Evolutionary conservation across 2,888 invertebrate genomes (phyloP).

Genomic region (Phorcus lineatus): DNA sequence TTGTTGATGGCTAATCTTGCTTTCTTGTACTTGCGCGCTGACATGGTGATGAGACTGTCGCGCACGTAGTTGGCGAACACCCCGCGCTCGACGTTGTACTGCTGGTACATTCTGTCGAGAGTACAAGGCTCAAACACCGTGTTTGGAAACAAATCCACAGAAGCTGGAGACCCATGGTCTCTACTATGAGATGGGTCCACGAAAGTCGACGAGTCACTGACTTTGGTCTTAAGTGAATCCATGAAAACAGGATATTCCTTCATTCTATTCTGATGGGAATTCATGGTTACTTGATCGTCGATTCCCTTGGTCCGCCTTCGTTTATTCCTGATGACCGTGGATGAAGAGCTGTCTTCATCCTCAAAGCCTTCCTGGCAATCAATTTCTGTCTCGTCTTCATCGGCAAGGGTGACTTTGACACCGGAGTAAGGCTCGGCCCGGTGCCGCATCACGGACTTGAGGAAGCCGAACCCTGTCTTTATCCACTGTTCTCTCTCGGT

Average conservation of each 20-base stretch:
- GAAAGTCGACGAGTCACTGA: too few species aligned
- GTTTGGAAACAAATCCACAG: too few species aligned
- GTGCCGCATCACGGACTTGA: conserved; percentile 29
- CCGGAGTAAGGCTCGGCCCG: conserved; percentile 17
- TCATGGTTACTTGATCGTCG: conserved; percentile 11
- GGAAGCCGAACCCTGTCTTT: conserved; percentile 31
- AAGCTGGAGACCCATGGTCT: too few species aligned
- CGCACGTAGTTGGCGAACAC: conserved; percentile 41
- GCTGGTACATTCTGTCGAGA: conserved; percentile 28
- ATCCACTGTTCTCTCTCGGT: conserved; percentile 38
- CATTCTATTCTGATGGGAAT: conserved; percentile 34
- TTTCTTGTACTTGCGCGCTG: conserved; percentile 36
- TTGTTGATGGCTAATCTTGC: conserved; percentile 33
- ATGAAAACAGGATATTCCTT: conserved; percentile 29
- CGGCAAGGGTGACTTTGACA: conserved; percentile 32
- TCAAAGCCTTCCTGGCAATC: not conserved
- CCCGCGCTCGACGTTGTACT: conserved; percentile 29
- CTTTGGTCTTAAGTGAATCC: conserved; percentile 20
- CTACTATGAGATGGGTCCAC: too few species aligned
- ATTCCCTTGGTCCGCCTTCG: not conserved
- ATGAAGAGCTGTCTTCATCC: conserved; percentile 19
- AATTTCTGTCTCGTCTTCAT: conserved; percentile 28
- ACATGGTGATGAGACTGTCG: conserved; percentile 38
- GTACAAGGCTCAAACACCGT: not conserved
- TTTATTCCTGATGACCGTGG: conserved; percentile 18